These are phyloP conservation scores for Melieria crassipennis DNA, from an alignment of 2,888 invertebrate genomes.

Conservation along the genomic window DNA sequence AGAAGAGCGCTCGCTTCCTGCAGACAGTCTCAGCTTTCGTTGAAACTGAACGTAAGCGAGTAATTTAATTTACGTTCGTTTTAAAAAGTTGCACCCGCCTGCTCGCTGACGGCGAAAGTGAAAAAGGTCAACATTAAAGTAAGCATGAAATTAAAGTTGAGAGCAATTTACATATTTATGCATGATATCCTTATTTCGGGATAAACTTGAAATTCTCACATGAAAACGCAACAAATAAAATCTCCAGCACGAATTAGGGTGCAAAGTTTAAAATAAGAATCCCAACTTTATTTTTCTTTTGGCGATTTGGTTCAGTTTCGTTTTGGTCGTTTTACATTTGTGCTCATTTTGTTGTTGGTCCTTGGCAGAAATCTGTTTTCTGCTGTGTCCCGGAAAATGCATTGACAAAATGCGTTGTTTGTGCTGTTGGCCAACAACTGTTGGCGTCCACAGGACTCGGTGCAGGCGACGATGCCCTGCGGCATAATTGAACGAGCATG, in stretches of 20 bases:
- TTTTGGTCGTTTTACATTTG: conserved; percentile 10
- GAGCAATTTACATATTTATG: conserved; percentile 37
- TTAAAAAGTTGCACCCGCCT: not conserved
- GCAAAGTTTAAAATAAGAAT: conserved; percentile 27
- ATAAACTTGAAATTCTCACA: not conserved
- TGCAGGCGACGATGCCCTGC: conserved; percentile 1
- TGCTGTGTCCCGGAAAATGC: conserved; percentile 15
- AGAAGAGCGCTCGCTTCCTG: not conserved
- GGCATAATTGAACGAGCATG: conserved; percentile 26
- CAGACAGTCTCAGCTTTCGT: not conserved
- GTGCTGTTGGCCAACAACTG: conserved; percentile 6
- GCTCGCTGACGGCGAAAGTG: not conserved
- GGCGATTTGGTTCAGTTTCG: not conserved
- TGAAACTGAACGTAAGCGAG: not conserved
- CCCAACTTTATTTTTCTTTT: conserved; percentile 15
- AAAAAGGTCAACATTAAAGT: conserved; percentile 41
- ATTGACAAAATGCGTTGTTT: conserved; percentile 23
- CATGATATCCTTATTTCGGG: conserved; percentile 28
- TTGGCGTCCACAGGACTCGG: not conserved
- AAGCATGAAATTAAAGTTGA: conserved; percentile 41
- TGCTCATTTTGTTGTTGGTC: not conserved
- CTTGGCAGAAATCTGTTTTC: conserved; percentile 8
- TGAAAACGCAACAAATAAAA: not conserved
- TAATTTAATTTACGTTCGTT: conserved; percentile 18
- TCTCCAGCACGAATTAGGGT: not conserved